phyloP scores from a whole-genome alignment of 2,113 vertebrate species.

The Pseudorhombus dupliciocellatus region DNA sequence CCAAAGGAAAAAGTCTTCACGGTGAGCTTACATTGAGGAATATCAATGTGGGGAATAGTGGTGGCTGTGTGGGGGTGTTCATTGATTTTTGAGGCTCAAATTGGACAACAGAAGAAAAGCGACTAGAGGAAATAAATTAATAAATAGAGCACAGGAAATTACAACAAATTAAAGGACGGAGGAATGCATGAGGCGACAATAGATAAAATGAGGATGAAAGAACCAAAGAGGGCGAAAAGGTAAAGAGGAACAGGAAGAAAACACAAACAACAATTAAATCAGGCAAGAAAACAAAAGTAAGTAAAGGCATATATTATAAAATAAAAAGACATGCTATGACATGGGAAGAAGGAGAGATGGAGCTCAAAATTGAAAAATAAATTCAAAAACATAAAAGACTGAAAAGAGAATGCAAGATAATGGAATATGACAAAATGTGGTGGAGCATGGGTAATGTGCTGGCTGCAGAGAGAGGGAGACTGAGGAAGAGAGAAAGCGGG shows the following conservation, averaged over 20 bases:
- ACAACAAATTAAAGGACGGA: too few species aligned
- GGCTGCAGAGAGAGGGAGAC: conserved; percentile 23
- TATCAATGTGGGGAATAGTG: conserved; percentile 1
- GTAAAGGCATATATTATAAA: neutral
- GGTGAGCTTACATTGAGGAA: conserved; percentile 7
- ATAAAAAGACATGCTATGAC: too few species aligned
- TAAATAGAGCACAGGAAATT: too few species aligned
- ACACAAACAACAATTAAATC: neutral
- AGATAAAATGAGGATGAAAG: neutral
- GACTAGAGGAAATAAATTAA: too few species aligned
- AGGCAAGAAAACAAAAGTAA: neutral
- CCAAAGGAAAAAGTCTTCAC: conserved; percentile 31
- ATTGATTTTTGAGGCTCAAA: too few species aligned
- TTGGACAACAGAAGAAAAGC: too few species aligned
- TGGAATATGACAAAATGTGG: conserved; percentile 13
- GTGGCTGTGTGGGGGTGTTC: conserved; percentile 4
- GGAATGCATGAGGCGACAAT: too few species aligned
- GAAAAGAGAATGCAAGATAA: neutral
- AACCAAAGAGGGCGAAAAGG: neutral
- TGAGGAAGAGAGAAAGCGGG: conserved; percentile 19
- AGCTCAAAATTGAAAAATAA: too few species aligned
- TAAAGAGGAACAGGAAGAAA: neutral
- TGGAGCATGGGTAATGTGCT: conserved; percentile 63
- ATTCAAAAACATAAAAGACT: neutral
- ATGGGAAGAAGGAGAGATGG: too few species aligned